Conservation (phyloP, 1,140 invertebrate species). For the Atta texana region DNA sequence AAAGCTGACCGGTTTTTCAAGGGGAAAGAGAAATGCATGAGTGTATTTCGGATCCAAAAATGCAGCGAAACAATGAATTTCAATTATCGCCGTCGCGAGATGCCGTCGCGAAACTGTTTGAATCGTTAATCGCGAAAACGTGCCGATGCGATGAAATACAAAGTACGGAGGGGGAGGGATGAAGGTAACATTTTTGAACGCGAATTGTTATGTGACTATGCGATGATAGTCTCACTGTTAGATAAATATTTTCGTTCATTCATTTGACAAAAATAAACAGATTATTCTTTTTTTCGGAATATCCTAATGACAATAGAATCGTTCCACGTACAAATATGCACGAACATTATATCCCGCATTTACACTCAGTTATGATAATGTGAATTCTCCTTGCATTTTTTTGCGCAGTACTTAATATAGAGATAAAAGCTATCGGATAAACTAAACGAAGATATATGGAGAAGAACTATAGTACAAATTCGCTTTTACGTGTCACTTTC, state of each 20-base stretch:
- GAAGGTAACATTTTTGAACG: neutral
- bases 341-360: neutral
- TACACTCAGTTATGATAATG: neutral
- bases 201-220: neutral
- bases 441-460: neutral
- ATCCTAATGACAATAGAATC: neutral
- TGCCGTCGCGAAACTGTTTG: slow-evolving; percentile 43
- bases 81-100: slow-evolving; percentile 66
- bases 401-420: neutral
- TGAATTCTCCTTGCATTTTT: neutral
- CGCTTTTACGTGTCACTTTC: neutral
- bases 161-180: neutral
- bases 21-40: slow-evolving; percentile 20
- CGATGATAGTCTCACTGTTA: neutral
- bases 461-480: neutral
- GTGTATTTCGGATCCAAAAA: slow-evolving; percentile 44
- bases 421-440: neutral
- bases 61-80: slow-evolving; percentile 74
- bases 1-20: slow-evolving; percentile 58
- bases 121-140: slow-evolving; percentile 31
- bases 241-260: slow-evolving; percentile 19
- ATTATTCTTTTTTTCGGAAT: neutral
- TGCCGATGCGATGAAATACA: neutral
- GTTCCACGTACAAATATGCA: neutral
- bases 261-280: neutral